Conservation (phyloP, 92 coral and sea anemone genomes). For the Diadumene lineata region DNA sequence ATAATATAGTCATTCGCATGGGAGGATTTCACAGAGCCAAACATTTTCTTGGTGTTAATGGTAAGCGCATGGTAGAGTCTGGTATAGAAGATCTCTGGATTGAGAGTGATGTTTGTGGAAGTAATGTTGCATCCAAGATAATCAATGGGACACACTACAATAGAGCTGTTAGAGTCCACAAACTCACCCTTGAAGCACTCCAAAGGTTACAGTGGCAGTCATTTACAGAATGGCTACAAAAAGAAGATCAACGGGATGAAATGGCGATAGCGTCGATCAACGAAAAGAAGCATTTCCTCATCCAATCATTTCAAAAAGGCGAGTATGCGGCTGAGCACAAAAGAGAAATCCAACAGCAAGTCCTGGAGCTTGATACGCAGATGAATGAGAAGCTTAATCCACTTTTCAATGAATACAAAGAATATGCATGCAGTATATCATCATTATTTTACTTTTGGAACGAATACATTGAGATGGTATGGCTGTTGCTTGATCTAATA, state of each 20-base stretch:
- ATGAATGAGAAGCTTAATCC: not conserved
- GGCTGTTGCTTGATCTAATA: slow-evolving; percentile 28
- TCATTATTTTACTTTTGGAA: not conserved
- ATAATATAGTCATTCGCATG: slow-evolving; percentile 17
- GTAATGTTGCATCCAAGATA: slow-evolving; percentile 17
- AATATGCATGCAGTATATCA: not conserved
- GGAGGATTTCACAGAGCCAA: slow-evolving; percentile 31
- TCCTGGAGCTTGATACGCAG: not conserved
- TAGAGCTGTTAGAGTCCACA: slow-evolving; percentile 33
- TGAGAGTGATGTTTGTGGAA: slow-evolving; percentile 30
- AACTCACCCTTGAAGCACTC: slow-evolving; percentile 19
- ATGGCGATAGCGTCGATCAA: not conserved
- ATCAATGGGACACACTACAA: slow-evolving; percentile 37
- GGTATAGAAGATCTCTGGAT: slow-evolving; percentile 28
- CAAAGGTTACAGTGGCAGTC: slow-evolving; percentile 32
- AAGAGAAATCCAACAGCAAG: slow-evolving; percentile 19
- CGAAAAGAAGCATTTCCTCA: slow-evolving; percentile 8
- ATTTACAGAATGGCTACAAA: slow-evolving; percentile 12
- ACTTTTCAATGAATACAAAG: not conserved
- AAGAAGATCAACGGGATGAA: slow-evolving; percentile 13
- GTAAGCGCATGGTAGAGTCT: slow-evolving; percentile 24
- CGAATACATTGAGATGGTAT: slow-evolving; percentile 25
- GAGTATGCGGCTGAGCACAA: slow-evolving; percentile 1
- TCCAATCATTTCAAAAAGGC: slow-evolving; percentile 1
- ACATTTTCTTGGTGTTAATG: slow-evolving; percentile 10